Percentiles rank a stretch among this genome's conserved stretches.
These are phyloP conservation scores for Ibycter americanus DNA, from an alignment of 2,797 vertebrate genomes.

Conservation along the genomic window DNA sequence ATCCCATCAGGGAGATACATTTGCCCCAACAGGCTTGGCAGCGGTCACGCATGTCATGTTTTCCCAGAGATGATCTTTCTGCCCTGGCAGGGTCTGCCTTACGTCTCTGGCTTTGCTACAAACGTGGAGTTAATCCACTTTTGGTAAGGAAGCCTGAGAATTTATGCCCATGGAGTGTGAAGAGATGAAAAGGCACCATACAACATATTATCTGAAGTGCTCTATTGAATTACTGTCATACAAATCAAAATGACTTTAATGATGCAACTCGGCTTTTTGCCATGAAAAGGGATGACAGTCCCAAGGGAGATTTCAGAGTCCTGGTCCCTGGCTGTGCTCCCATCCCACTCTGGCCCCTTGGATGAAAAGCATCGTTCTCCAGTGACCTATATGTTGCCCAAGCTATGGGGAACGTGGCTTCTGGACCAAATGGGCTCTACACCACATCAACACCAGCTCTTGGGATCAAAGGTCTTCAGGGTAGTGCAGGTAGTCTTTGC, in stretches of 20 bases:
- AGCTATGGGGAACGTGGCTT: rapidly evolving
- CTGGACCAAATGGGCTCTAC: neutral
- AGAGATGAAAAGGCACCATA: constrained; percentile 43
- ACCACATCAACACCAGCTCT: neutral
- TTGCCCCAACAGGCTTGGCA: neutral
- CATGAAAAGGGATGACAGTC: neutral
- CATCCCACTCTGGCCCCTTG: neutral
- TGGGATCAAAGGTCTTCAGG: neutral
- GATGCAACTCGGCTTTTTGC: neutral
- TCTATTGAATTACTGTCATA: constrained; percentile 5
- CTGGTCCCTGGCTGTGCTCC: neutral
- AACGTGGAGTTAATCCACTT: constrained; percentile 9
- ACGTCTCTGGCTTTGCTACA: constrained; percentile 36
- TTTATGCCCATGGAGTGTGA: neutral
- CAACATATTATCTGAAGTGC: constrained; percentile 3
- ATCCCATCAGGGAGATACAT: neutral
- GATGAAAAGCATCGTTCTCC: neutral
- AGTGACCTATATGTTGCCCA: neutral
- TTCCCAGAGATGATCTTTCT: neutral
- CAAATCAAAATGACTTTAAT: neutral
- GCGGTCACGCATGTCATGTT: neutral
- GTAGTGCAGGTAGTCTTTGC: rapidly evolving
- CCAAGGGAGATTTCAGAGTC: neutral
- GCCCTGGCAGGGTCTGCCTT: neutral
- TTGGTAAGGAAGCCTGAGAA: constrained; percentile 16